Conservation (phyloP, 2,113 vertebrate species). For the Crotalus tigris region DNA sequence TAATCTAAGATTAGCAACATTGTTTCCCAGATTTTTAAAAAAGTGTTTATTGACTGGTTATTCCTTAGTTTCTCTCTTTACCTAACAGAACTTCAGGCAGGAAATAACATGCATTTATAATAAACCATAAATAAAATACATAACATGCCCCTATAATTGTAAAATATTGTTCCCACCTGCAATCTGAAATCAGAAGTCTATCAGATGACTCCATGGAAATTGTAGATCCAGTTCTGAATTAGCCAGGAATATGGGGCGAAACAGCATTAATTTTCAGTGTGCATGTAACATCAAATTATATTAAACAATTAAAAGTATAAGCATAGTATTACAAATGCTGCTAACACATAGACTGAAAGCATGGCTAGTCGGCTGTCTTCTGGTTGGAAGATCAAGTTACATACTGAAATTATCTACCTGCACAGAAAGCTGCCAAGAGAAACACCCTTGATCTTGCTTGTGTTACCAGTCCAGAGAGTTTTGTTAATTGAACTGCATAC, state of each 20-base stretch:
- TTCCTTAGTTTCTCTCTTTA: neutral
- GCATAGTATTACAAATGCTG: constrained; percentile 8
- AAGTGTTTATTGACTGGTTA: neutral
- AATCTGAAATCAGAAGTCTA: neutral
- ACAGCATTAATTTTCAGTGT: neutral
- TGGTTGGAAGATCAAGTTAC: constrained; percentile 44
- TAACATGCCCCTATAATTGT: neutral
- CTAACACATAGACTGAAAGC: constrained; percentile 45
- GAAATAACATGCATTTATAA: neutral
- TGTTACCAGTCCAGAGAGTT: constrained; percentile 14
- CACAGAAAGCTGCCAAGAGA: constrained; percentile 50
- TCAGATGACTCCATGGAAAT: neutral
- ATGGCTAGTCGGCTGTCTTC: constrained; percentile 43
- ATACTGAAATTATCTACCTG: constrained; percentile 52
- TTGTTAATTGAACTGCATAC: constrained; percentile 50
- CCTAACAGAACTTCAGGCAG: neutral
- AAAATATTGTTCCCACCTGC: neutral
- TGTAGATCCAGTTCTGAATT: neutral
- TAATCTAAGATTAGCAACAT: neutral
- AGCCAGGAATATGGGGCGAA: neutral
- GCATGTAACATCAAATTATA: neutral
- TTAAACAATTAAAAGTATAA: neutral
- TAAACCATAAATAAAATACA: neutral
- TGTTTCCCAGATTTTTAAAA: neutral
- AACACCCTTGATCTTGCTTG: constrained; percentile 40